Conservation (phyloP, 2,888 invertebrate species). For the Allophyes oxyacanthae region DNA sequence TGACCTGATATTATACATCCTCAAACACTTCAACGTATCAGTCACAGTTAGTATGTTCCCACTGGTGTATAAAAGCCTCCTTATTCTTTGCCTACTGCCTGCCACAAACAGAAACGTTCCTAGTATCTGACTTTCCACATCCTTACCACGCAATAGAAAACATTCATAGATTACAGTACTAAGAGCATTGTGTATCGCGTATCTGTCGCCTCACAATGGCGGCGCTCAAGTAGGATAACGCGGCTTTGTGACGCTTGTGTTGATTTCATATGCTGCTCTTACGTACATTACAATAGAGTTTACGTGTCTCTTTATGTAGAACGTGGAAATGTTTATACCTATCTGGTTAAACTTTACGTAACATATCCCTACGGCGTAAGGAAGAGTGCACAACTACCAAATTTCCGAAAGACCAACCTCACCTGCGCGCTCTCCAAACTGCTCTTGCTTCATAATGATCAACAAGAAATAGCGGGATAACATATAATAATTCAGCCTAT, state of each 20-base stretch:
- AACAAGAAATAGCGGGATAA: too few species aligned
- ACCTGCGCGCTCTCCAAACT: too few species aligned
- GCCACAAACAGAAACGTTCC: conserved; percentile 16
- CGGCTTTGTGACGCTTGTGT: conserved; percentile 71
- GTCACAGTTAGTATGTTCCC: too few species aligned
- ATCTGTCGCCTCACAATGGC: conserved; percentile 75
- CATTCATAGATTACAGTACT: conserved; percentile 55
- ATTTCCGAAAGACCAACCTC: too few species aligned
- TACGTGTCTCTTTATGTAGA: conserved; percentile 20
- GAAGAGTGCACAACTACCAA: too few species aligned
- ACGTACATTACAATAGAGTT: conserved; percentile 49
- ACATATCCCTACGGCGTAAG: too few species aligned
- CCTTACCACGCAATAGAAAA: conserved; percentile 41
- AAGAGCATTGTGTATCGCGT: conserved; percentile 61
- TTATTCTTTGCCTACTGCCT: background rate
- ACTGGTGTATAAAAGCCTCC: too few species aligned
- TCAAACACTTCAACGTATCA: too few species aligned
- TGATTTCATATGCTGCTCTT: conserved; percentile 53
- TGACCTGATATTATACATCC: too few species aligned
- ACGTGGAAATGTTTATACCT: conserved; percentile 16
- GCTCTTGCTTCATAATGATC: too few species aligned
- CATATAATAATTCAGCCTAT: too few species aligned
- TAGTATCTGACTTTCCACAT: conserved; percentile 37
- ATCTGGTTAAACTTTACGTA: conserved; percentile 6
- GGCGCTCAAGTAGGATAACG: conserved; percentile 79